Percentiles rank a stretch among this genome's conserved stretches.
These are phyloP conservation scores for Anarrhichthys ocellatus DNA, from an alignment of 2,113 vertebrate species.

Conservation along the genomic window DNA sequence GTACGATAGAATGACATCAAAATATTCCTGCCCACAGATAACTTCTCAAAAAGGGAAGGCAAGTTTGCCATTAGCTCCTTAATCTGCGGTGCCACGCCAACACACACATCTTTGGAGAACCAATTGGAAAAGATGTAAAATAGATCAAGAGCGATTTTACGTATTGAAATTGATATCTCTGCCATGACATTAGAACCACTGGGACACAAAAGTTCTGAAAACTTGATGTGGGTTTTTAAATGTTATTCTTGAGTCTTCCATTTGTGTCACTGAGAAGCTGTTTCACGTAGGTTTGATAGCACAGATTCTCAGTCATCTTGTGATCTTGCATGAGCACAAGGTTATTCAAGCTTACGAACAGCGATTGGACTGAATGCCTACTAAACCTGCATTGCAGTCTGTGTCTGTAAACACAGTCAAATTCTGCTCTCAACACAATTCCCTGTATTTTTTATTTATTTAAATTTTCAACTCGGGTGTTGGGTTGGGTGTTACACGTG, in stretches of 20 bases:
- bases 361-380: constrained; percentile 33
- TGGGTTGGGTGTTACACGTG: background rate
- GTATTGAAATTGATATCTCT: constrained; percentile 48
- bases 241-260: constrained; percentile 16
- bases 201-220: constrained; percentile 40
- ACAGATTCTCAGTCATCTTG: constrained; percentile 30
- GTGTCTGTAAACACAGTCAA: constrained; percentile 2
- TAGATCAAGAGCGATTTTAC: constrained; percentile 45
- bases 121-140: constrained; percentile 46
- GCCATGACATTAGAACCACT: constrained; percentile 58
- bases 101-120: constrained; percentile 10
- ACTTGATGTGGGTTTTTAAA: constrained; percentile 36
- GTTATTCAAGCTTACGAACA: constrained; percentile 27
- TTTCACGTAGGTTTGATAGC: constrained; percentile 36
- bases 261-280: constrained; percentile 30
- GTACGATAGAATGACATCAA: background rate
- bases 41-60: constrained; percentile 17
- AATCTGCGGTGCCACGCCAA: constrained; percentile 15
- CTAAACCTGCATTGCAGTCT: background rate
- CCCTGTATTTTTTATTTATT: constrained; percentile 4
- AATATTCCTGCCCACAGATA: background rate
- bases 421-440: background rate
- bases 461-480: constrained; percentile 14
- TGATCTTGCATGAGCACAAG: constrained; percentile 24
- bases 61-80: constrained; percentile 12